phyloP scores from a whole-genome alignment of 2,113 vertebrate genomes.

The Cyrtonyx montezumae region DNA sequence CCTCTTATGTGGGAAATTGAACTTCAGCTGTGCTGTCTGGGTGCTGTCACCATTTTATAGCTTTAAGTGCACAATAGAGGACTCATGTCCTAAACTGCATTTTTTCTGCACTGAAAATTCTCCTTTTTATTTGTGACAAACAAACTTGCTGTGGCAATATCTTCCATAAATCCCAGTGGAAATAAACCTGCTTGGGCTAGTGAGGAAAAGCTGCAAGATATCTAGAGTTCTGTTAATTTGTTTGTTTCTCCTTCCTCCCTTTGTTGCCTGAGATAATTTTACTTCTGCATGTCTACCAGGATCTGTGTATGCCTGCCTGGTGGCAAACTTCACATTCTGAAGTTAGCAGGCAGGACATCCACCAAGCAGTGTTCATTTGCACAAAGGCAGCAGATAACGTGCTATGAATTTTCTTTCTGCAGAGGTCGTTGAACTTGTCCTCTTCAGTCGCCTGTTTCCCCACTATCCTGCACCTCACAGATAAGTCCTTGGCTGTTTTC shows the following conservation, averaged over 20 bases:
- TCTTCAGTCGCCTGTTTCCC: neutral
- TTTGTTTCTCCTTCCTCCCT: conserved; percentile 2
- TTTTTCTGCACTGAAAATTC: neutral
- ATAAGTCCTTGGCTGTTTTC: conserved; percentile 33
- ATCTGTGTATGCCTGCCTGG: neutral
- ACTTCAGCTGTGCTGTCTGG: neutral
- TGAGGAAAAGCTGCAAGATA: fast-evolving
- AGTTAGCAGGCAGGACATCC: neutral
- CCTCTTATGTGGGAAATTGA: neutral
- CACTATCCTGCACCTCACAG: neutral
- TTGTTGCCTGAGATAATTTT: conserved; percentile 8
- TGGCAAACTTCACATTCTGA: conserved; percentile 9
- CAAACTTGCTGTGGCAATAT: neutral
- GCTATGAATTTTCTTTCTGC: conserved; percentile 27
- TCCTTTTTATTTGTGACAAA: neutral
- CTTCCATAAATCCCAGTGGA: neutral
- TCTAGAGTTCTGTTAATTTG: neutral
- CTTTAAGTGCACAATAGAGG: neutral
- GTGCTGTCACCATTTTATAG: neutral
- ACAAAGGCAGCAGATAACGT: neutral
- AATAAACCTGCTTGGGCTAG: neutral
- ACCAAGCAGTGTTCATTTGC: neutral
- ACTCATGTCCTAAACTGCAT: neutral
- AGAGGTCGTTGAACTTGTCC: conserved; percentile 23
- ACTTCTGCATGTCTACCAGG: neutral